Conservation (phyloP, 2,113 vertebrate genomes). For the Puffinus mauretanicus region DNA sequence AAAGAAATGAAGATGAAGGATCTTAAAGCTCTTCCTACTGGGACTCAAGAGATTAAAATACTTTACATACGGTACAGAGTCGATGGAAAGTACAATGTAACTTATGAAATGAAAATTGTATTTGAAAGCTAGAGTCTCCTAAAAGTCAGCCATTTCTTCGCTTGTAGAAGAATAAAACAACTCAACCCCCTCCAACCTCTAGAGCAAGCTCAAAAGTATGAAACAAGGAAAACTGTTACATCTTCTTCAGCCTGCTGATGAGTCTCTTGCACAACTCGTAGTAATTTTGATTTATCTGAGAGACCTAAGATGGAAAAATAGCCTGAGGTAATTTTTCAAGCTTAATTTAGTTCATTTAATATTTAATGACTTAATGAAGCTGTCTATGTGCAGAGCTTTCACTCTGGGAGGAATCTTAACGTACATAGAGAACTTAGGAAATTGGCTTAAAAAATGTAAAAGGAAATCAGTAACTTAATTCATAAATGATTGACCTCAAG, state of each 20-base stretch:
- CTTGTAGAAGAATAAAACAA: background rate
- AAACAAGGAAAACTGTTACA: constrained; percentile 9
- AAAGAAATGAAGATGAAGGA: constrained; percentile 62
- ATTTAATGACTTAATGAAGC: constrained; percentile 73
- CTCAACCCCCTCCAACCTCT: background rate
- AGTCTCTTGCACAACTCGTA: constrained; percentile 26
- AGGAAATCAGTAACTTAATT: constrained; percentile 64
- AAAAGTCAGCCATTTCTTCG: background rate
- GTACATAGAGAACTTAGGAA: constrained; percentile 41
- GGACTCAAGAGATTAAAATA: constrained; percentile 53
- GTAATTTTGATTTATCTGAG: constrained; percentile 70
- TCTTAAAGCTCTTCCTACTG: constrained; percentile 54
- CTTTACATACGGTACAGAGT: background rate
- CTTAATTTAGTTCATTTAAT: constrained; percentile 76
- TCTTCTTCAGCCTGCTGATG: constrained; percentile 26
- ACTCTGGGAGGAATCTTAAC: constrained; percentile 59
- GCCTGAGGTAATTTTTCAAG: constrained; percentile 73
- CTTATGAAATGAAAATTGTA: constrained; percentile 35
- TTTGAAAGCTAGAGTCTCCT: constrained; percentile 17
- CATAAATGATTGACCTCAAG: constrained; percentile 57
- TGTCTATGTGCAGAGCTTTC: constrained; percentile 59
- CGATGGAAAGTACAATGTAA: background rate
- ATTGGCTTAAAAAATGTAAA: constrained; percentile 60
- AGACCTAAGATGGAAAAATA: constrained; percentile 65
- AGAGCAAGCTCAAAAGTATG: background rate